phyloP scores from a whole-genome alignment of 2,113 vertebrate genomes.

The Ammodytes marinus region DNA sequence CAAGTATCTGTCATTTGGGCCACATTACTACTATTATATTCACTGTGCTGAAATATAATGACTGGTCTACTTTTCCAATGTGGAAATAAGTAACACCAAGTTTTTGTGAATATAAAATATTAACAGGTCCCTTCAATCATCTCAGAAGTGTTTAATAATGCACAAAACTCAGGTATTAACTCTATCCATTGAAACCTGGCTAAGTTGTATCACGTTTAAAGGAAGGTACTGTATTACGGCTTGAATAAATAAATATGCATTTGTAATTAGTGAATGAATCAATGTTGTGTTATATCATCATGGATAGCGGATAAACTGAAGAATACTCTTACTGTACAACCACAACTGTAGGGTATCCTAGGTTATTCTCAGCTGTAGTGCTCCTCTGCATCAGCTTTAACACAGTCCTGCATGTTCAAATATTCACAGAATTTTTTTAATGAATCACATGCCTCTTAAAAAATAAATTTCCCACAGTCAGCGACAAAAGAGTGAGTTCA shows the following conservation, averaged over 20 bases:
- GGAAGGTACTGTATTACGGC: not conserved
- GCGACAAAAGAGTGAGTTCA: not conserved
- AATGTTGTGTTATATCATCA: not conserved
- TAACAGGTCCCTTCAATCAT: not conserved
- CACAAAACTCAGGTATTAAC: not conserved
- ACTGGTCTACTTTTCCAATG: not conserved
- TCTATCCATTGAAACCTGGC: not conserved
- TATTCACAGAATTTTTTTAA: slow-evolving; percentile 39
- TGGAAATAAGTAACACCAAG: too few species aligned
- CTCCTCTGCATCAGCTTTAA: slow-evolving; percentile 25
- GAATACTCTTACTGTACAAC: not conserved
- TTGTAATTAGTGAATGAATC: not conserved
- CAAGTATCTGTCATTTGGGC: not conserved
- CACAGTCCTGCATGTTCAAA: slow-evolving; percentile 6
- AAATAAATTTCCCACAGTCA: slow-evolving; percentile 28
- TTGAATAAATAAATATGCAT: not conserved
- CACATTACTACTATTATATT: not conserved
- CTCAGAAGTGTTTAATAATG: not conserved
- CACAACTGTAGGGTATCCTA: not conserved
- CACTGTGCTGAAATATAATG: not conserved
- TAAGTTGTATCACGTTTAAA: not conserved
- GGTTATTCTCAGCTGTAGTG: not conserved
- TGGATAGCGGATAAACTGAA: not conserved
- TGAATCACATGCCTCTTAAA: slow-evolving; percentile 33
- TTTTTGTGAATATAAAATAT: too few species aligned